Percentiles rank a stretch among this genome's conserved stretches.
Conservation (phyloP, 2,888 invertebrate genomes). For the Rhopalosiphum nymphaeae region DNA sequence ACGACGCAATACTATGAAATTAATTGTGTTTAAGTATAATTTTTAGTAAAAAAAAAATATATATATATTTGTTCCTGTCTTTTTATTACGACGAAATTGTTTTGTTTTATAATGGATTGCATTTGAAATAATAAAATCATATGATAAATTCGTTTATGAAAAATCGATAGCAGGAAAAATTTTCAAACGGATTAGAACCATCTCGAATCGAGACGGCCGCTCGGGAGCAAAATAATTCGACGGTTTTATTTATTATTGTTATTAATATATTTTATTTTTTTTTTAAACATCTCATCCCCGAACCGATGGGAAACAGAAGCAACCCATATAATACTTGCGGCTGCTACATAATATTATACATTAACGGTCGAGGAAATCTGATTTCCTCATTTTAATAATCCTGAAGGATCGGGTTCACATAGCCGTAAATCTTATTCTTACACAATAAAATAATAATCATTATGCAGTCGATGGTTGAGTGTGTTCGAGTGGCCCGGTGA, state of each 20-base stretch:
- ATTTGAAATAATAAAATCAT: neutral
- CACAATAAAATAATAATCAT: slow-evolving; percentile 63
- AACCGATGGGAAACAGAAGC: slow-evolving; percentile 53
- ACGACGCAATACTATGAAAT: neutral
- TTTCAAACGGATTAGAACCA: neutral
- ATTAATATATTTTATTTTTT: slow-evolving; percentile 15
- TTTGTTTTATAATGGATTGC: neutral
- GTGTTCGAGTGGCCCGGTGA: slow-evolving; percentile 64
- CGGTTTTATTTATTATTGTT: slow-evolving; percentile 45
- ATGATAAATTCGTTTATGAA: neutral
- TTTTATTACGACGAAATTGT: neutral
- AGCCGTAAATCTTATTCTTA: slow-evolving; percentile 64
- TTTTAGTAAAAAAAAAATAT: neutral
- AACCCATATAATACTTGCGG: neutral
- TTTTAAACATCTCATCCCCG: slow-evolving; percentile 8
- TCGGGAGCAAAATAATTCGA: slow-evolving; percentile 16
- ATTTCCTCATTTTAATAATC: slow-evolving; percentile 65
- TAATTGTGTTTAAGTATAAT: neutral
- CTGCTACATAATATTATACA: slow-evolving; percentile 30
- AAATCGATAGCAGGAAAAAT: neutral
- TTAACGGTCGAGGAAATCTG: slow-evolving; percentile 64
- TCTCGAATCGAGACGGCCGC: slow-evolving; percentile 3
- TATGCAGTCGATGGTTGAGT: slow-evolving; percentile 62
- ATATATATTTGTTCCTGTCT: neutral
- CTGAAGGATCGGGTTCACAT: slow-evolving; percentile 64